Conservation (phyloP, 2,113 vertebrate species). For the Burhinus bistriatus region DNA sequence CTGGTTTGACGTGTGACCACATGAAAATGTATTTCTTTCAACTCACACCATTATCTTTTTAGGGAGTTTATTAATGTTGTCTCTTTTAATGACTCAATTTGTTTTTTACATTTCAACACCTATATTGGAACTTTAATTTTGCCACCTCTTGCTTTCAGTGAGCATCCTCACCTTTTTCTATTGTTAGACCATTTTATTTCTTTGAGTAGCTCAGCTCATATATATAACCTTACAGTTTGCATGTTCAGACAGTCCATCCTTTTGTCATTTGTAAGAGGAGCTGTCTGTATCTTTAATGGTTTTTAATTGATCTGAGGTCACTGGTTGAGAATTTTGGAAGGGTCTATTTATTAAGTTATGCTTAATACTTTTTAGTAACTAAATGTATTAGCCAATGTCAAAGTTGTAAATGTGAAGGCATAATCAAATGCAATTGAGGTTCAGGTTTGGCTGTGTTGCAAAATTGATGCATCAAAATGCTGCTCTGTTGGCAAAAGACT, state of each 20-base stretch:
- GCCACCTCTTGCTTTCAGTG: not conserved
- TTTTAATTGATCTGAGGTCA: not conserved
- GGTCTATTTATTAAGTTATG: not conserved
- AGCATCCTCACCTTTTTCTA: not conserved
- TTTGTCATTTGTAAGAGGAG: not conserved
- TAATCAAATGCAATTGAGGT: not conserved
- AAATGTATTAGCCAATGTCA: not conserved
- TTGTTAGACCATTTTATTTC: not conserved
- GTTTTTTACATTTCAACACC: not conserved
- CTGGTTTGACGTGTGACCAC: not conserved
- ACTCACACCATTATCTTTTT: rapidly evolving
- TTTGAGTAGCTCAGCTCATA: not conserved
- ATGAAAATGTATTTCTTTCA: not conserved
- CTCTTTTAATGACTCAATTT: not conserved
- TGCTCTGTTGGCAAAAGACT: not conserved
- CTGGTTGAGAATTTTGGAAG: not conserved
- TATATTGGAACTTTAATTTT: not conserved
- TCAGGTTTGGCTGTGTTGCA: not conserved
- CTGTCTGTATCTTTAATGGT: not conserved
- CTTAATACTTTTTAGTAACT: not conserved
- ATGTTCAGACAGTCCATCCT: not conserved
- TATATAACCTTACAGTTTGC: not conserved
- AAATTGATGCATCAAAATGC: not conserved
- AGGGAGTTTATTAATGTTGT: not conserved
- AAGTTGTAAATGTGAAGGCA: not conserved